phyloP scores from a whole-genome alignment of 2,113 vertebrate genomes.

The Guaruba guarouba region DNA sequence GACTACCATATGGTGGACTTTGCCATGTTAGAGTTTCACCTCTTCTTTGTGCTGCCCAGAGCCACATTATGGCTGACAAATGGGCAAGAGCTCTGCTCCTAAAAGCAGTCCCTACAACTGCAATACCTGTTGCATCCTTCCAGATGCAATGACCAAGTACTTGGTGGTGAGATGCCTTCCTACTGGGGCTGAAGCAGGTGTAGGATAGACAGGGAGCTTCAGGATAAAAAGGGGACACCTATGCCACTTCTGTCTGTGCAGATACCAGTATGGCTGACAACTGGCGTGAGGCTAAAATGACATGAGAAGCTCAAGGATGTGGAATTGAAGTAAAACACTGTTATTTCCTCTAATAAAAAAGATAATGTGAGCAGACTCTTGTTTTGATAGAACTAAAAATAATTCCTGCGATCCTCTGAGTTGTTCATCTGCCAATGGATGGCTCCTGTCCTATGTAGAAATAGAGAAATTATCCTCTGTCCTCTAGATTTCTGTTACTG shows the following conservation, averaged over 20 bases:
- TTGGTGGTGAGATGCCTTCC: background rate
- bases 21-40: background rate
- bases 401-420: background rate
- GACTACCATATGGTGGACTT: background rate
- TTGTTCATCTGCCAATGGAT: background rate
- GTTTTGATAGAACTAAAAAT: background rate
- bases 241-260: accelerated
- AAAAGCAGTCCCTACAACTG: background rate
- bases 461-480: background rate
- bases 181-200: background rate
- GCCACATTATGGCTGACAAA: background rate
- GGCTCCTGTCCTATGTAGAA: background rate
- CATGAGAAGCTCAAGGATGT: background rate
- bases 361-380: background rate
- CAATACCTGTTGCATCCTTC: background rate
- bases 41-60: background rate
- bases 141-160: background rate
- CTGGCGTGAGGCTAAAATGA: background rate
- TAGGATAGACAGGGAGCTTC: background rate
- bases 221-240: too few species aligned
- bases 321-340: background rate
- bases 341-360: background rate
- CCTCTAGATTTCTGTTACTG: background rate
- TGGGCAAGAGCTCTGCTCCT: background rate
- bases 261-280: background rate